These are phyloP conservation scores for Ethmia dodecea DNA, from an alignment of 2,888 invertebrate species.

Conservation along the genomic window DNA sequence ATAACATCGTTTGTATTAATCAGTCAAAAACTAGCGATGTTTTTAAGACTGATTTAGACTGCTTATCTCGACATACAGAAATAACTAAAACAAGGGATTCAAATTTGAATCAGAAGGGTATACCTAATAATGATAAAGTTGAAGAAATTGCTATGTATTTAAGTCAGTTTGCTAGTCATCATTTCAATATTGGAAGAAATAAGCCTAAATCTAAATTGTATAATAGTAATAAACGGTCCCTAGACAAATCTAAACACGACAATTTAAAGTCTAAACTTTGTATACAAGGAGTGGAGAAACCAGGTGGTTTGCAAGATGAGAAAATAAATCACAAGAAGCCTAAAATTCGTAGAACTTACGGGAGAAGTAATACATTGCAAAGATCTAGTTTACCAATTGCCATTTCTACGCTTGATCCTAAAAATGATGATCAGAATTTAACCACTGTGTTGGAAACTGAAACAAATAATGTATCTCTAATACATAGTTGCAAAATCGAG, in stretches of 20 bases:
- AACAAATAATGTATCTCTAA: too few relatives aligned
- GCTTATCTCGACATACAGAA: too few relatives aligned
- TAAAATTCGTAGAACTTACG: constrained; percentile 42
- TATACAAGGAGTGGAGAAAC: constrained; percentile 58
- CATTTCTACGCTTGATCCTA: too few relatives aligned
- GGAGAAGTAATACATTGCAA: constrained; percentile 22
- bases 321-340: constrained; percentile 5
- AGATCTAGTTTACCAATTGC: too few relatives aligned
- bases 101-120: too few relatives aligned
- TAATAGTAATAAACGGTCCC: constrained; percentile 5
- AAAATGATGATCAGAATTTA: too few relatives aligned
- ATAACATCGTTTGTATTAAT: too few relatives aligned
- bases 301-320: constrained; percentile 36
- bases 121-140: constrained; percentile 18
- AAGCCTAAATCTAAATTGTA: constrained; percentile 3
- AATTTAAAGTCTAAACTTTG: constrained; percentile 39
- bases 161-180: constrained; percentile 21
- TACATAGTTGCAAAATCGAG: constrained; percentile 15
- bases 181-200: constrained; percentile 11
- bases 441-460: too few relatives aligned
- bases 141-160: constrained; percentile 34
- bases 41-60: too few relatives aligned
- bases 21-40: too few relatives aligned
- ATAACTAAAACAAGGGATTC: too few relatives aligned
- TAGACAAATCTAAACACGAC: too few relatives aligned